Conservation (phyloP, 2,888 invertebrate species). For the Lepidocyrtoides sp. region DNA sequence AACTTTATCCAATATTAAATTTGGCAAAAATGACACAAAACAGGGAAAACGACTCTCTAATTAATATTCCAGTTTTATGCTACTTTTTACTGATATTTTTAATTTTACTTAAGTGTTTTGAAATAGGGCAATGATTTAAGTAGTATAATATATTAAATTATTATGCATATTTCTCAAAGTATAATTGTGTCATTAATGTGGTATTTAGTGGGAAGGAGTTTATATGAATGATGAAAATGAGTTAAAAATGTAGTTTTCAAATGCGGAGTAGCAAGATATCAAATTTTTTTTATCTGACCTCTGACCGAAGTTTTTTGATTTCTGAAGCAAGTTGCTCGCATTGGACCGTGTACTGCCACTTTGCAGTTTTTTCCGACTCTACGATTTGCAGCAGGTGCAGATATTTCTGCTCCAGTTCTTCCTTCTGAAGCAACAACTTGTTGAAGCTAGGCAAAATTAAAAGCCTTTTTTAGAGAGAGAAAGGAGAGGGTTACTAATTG, state of each 20-base stretch:
- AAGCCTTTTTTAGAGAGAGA: background rate
- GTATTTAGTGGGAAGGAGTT: background rate
- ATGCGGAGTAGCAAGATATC: background rate
- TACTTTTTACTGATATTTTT: too few relatives aligned
- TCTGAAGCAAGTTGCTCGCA: constrained; percentile 96
- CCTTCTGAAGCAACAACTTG: constrained; percentile 95
- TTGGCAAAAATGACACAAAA: too few relatives aligned
- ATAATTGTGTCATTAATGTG: background rate
- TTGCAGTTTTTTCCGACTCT: constrained; percentile 96
- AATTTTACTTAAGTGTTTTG: too few relatives aligned
- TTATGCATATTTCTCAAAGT: background rate
- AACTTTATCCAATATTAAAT: too few relatives aligned
- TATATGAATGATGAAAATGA: constrained; percentile 10
- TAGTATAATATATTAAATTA: too few relatives aligned
- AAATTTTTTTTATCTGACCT: constrained; percentile 88
- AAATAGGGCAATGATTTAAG: too few relatives aligned
- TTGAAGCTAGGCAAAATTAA: constrained; percentile 91
- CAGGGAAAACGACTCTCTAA: too few relatives aligned
- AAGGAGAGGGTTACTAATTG: background rate
- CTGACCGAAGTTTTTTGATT: constrained; percentile 95
- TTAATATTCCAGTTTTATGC: too few relatives aligned
- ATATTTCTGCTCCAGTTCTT: constrained; percentile 97
- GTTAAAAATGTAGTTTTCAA: background rate
- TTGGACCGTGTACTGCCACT: constrained; percentile 97
- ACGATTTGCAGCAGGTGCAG: constrained; percentile 94